Base-by-base conservation (phyloP, 2,888 invertebrate genomes). In the Melikaiella ostensackeni region DNA sequence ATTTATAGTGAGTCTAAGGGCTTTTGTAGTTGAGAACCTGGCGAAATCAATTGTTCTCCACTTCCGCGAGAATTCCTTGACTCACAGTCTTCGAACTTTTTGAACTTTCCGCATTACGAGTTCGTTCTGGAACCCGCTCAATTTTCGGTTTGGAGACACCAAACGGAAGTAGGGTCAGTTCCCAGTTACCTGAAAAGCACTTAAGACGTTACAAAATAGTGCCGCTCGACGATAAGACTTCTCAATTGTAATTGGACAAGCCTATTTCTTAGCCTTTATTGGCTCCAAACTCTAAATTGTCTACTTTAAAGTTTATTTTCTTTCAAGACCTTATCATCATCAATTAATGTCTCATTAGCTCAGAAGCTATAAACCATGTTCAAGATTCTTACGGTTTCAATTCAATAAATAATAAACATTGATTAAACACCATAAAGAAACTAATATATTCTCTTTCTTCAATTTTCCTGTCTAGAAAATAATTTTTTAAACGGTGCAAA, bases 41-140 rank as follows among this genome's bases (percentile, higher is more conserved):
- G 21, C 35, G 19, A 35, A 63, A 63, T 63, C 63, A 63, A 38
- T 63, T 63, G 35, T 63, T 63, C 35, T 63, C 63, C 21, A 38
- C 63, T 63, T 38, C 35, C 38, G 21, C n/a, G 63, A 35, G n/a
- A n/a, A 35, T 63, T 63, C 35, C 27, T 63, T n/a, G 50, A 55
- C 9, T 55, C 63, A 21, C 11, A 63, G 21, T 35, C 38, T 63
- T 38, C 13, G 21, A 63, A n/a, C 35, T 63, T 63, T 63, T 35
- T 13, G 21, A 63, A 63, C 63, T 63, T 63, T 63, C 13, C 21
- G 21, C 21, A 63, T 63, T 38, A 63, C 35, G 38, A 63, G 63
- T 63, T 63, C 38, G 35, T n/a, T 38, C 63, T 63, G 35, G 35
- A 38, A 63, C 21, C 11, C 21, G 38, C n/a, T 13, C 63, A 38